phyloP scores from a whole-genome alignment of 1,140 invertebrate species.

The Asbolus verrucosus region DNA sequence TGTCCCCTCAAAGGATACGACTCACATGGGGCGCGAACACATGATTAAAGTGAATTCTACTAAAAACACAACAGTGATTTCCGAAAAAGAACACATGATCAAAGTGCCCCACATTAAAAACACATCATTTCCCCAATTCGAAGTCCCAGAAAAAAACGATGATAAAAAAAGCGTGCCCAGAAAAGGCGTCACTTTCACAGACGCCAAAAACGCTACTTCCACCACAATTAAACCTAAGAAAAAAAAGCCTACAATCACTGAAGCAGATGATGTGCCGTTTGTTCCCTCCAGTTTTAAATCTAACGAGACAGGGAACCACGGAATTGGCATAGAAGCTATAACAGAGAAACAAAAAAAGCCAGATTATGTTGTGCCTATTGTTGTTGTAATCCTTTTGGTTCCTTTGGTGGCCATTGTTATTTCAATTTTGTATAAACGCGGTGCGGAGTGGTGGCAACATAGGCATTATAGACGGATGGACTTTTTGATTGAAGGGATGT shows the following conservation, averaged over 20 bases:
- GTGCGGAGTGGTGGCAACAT: slow-evolving; percentile 80
- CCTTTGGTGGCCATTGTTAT: slow-evolving; percentile 73
- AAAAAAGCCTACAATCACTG: slow-evolving; percentile 37
- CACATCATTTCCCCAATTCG: no score
- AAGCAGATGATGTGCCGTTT: slow-evolving; percentile 46
- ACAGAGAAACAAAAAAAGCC: slow-evolving; percentile 55
- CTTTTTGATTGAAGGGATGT: slow-evolving; percentile 84
- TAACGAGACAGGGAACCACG: background rate
- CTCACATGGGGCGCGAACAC: slow-evolving; percentile 34
- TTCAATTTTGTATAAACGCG: slow-evolving; percentile 73
- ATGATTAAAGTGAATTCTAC: slow-evolving; percentile 7
- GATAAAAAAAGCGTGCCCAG: slow-evolving; percentile 48
- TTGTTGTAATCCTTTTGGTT: slow-evolving; percentile 73
- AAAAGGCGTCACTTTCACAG: slow-evolving; percentile 44
- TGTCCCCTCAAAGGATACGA: slow-evolving; percentile 10
- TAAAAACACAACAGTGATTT: background rate
- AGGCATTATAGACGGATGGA: slow-evolving; percentile 84
- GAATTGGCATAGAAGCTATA: background rate
- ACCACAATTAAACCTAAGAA: slow-evolving; percentile 38
- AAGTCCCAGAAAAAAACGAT: slow-evolving; percentile 25
- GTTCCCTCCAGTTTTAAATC: slow-evolving; percentile 43
- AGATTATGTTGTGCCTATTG: slow-evolving; percentile 74
- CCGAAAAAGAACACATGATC: background rate
- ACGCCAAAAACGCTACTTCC: slow-evolving; percentile 20
- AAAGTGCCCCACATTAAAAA: no score